Evolutionary conservation across 1,140 invertebrate genomes (phyloP), one percentile per base, ranked within the genome.

Genomic region (Papilio machaon): DNA sequence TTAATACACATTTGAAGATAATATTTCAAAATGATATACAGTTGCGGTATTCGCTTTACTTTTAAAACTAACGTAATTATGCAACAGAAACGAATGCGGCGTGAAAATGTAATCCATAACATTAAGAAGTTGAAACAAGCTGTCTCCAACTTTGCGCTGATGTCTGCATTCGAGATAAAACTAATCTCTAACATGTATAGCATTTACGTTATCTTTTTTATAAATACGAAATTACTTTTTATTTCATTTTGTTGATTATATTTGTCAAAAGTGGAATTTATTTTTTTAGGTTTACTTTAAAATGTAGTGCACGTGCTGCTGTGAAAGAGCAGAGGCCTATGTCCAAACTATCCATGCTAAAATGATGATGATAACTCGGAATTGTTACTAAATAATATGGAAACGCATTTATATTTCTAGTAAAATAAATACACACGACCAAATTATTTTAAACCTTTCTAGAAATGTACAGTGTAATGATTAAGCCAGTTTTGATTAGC

Each of bases 21-120:
- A 67, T 38, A 38, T 70, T 70, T 70, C 64, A 35, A 70, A 70
- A 70, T 38, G 64, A 70, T 70, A 64, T 64, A 38, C 64, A 70
- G 5, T 4, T 11, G 23, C 23, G 15, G n/a, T 76, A 52, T 76
- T 13, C 19, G 11, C 47, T 49, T 30, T 52, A 76, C 74, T 76
- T 76, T 76, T 76, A 52, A 76, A 76, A 49, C 73, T 73, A 43
- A 73, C 73, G n/a, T 76, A 76, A 47, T 76, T 76, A 54, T 76
- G 74, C 47, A 76, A 52, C 46, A 76, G 74, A 76, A 76, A 76
- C 52, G 74, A 76, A 76, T 76, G 74, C 74, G 47, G 74, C 17
- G 74, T 76, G 74, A 76, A 76, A 76, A 76, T 76, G 74, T 76
- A 76, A 76, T 76, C 74, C 74, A 76, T 76, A 76, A 76, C 74